Evolutionary conservation across 2,888 invertebrate species (phyloP).

Genomic region (Nycteola revayana): DNA sequence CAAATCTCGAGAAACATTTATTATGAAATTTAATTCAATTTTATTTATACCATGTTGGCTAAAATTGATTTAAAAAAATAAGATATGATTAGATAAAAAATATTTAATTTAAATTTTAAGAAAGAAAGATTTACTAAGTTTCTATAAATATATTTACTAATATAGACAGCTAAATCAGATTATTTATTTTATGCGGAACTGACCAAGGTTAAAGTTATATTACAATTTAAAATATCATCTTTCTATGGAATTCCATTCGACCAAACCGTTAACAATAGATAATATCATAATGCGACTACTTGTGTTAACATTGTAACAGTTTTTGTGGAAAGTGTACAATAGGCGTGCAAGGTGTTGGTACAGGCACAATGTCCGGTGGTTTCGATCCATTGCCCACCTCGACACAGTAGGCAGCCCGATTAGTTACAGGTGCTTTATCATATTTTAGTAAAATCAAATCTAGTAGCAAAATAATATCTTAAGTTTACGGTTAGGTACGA

Average conservation of each 20-base stretch:
- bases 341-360: constrained; percentile 45
- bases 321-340: constrained; percentile 37
- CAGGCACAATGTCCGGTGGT: constrained; percentile 66
- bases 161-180: no score
- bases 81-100: no score
- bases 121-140: no score
- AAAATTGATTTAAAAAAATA: no score
- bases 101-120: no score
- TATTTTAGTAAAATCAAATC: constrained; percentile 33
- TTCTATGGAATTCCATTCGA: constrained; percentile 31
- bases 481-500: no score
- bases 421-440: constrained; percentile 36
- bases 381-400: constrained; percentile 54
- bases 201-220: constrained; percentile 15
- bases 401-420: constrained; percentile 51
- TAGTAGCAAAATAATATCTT: no score
- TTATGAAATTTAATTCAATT: no score
- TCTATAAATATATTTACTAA: no score
- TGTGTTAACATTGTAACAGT: constrained; percentile 31
- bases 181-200: no score
- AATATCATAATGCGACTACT: constrained; percentile 26
- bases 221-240: constrained; percentile 12
- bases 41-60: no score
- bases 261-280: constrained; percentile 26
- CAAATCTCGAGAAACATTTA: no score